Conservation (phyloP, 2,113 vertebrate genomes). For the Eptesicus fuscus region DNA sequence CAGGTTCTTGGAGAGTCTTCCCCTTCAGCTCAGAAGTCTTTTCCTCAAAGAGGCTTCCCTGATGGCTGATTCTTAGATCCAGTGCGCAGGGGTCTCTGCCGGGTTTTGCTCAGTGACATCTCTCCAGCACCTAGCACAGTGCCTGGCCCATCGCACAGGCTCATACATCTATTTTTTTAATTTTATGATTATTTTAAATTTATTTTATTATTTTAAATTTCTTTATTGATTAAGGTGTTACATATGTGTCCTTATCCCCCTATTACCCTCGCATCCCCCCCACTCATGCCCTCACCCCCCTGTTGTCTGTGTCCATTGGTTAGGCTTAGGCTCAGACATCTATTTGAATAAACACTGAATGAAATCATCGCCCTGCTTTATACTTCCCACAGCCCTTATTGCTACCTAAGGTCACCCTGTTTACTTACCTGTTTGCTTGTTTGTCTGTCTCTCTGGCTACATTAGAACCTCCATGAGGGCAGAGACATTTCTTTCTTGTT, state of each 20-base stretch:
- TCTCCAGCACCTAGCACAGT: not conserved
- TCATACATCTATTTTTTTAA: not conserved
- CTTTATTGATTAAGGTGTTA: too few relatives aligned
- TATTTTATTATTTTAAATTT: too few relatives aligned
- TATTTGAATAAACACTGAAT: not conserved
- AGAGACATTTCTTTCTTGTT: not conserved
- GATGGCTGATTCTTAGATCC: not conserved
- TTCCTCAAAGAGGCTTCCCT: not conserved
- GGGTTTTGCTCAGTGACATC: not conserved
- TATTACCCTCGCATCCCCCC: too few relatives aligned
- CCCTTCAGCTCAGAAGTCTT: not conserved
- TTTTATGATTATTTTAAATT: too few relatives aligned
- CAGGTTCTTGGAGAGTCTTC: not conserved
- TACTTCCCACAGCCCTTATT: not conserved
- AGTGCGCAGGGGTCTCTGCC: not conserved
- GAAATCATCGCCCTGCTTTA: not conserved
- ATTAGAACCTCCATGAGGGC: not conserved
- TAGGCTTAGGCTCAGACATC: not conserved
- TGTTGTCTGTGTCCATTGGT: too few relatives aligned
- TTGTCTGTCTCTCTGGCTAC: not conserved
- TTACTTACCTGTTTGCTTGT: not conserved
- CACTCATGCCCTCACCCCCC: too few relatives aligned
- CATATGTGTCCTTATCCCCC: too few relatives aligned
- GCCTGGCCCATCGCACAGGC: not conserved
- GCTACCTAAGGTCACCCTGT: not conserved